These are phyloP conservation scores for Rhizoglyphus robini DNA, from an alignment of 1,140 invertebrate species.

Conservation along the genomic window DNA sequence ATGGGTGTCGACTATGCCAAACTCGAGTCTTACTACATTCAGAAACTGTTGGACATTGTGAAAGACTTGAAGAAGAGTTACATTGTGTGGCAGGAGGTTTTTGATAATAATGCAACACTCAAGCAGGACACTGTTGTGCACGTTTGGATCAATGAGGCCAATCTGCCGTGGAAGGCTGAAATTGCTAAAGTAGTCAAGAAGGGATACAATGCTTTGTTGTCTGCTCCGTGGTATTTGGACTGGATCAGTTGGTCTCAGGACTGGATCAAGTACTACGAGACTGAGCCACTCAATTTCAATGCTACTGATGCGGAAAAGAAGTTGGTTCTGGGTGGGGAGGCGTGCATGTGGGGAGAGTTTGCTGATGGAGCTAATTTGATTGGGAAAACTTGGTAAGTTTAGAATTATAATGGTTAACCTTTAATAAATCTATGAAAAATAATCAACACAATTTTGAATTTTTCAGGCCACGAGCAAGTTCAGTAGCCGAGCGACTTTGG, in stretches of 20 bases:
- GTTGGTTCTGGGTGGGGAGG: slow-evolving; percentile 3
- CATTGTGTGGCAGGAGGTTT: slow-evolving; percentile 86
- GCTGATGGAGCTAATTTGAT: slow-evolving; percentile 16
- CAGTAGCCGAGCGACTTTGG: slow-evolving; percentile 74
- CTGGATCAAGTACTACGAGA: slow-evolving; percentile 34
- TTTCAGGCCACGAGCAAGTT: slow-evolving; percentile 52
- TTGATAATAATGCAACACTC: slow-evolving; percentile 54
- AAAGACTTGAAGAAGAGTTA: slow-evolving; percentile 36
- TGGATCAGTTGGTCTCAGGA: slow-evolving; percentile 38
- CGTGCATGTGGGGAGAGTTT: slow-evolving; percentile 21
- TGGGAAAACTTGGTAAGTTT: slow-evolving; percentile 22
- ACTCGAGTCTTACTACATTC: slow-evolving; percentile 54
- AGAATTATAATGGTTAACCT: background rate
- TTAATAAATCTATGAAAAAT: background rate
- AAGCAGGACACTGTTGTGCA: slow-evolving; percentile 54
- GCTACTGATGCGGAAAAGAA: slow-evolving; percentile 6
- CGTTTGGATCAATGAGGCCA: slow-evolving; percentile 44
- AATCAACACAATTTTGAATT: background rate
- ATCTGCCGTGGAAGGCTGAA: slow-evolving; percentile 31
- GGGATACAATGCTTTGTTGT: slow-evolving; percentile 31
- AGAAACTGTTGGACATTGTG: slow-evolving; percentile 43
- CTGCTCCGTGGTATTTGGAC: slow-evolving; percentile 32
- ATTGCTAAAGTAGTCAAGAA: slow-evolving; percentile 33
- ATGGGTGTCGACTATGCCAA: slow-evolving; percentile 41
- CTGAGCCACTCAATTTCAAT: slow-evolving; percentile 21